Evolutionary conservation across 2,888 invertebrate species (phyloP), one percentile per base, ranked within the genome.

Genomic region (Ormyrus thymus): DNA sequence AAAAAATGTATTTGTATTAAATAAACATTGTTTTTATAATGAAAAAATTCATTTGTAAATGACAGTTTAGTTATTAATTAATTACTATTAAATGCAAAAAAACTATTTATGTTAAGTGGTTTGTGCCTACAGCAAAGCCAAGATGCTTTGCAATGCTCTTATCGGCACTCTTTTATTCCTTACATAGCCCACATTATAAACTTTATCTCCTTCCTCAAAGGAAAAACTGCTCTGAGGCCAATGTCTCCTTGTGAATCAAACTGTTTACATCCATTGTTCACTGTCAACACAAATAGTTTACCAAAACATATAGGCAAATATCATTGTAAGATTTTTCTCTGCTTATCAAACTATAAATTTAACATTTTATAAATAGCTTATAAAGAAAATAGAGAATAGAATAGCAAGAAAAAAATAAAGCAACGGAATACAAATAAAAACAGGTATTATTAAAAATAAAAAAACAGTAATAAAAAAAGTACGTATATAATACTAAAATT

Each of bases 151-250:
- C 51, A 71, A 46, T 69, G 58, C 68, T 75, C 62, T 75, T 72
- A 81, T 77, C 71, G 13, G n/a, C 45, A n/a, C 50, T 69, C 55
- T 81, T 78, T 80, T 78, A 76, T 72, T 80, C 72, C 61, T 77
- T 55, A 53, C 64, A 59, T 73, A 73, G 56, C 48, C 59, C 70
- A 68, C 65, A 55, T 66, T 69, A 56, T 71, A 51, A 71, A 71
- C 46, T 61, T 76, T 78, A 78, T 78, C 78, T 72, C 8, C 50
- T 78, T 73, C 61, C 62, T 78, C 62, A 29, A 66, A 65, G 61
- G 48, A 72, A 73, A 29, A 78, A 72, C 29, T 73, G 29, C 48
- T 11, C 59, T 53, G 71, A 77, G 71, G 66, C 71, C 77, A 77
- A 77, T 77, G 65, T 69, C 71, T 76, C 48, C 69, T 76, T 62